Percentiles rank a stretch among this genome's conserved stretches.
phyloP scores from a whole-genome alignment of 2,888 invertebrate genomes.

The Teleiodes luculella region DNA sequence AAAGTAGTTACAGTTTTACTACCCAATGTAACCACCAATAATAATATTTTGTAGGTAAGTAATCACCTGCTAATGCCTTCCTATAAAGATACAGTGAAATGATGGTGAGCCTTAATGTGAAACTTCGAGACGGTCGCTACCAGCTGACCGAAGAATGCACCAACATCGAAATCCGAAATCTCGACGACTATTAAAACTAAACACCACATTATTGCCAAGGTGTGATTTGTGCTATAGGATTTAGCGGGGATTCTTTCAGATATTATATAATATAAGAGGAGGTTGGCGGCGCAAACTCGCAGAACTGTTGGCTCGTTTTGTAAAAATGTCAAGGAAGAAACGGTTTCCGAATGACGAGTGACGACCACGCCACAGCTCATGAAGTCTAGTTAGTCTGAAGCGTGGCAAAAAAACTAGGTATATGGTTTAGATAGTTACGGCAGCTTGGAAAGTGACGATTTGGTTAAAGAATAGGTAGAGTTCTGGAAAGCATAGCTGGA shows the following conservation, averaged over 20 bases:
- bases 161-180: constrained; percentile 56
- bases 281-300: no score
- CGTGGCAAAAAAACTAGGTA: no score
- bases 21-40: neutral
- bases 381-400: no score
- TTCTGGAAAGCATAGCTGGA: no score
- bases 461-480: no score
- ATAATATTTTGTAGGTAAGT: constrained; percentile 2
- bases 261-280: no score
- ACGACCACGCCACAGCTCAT: no score
- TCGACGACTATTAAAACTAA: constrained; percentile 62
- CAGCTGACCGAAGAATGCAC: constrained; percentile 28
- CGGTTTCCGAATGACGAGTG: no score
- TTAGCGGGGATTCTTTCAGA: neutral
- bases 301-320: no score
- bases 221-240: constrained; percentile 28
- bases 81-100: neutral
- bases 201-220: constrained; percentile 48
- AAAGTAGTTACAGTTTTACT: neutral
- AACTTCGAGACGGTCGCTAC: constrained; percentile 6
- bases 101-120: constrained; percentile 3
- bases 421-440: no score
- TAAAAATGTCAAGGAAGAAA: no score
- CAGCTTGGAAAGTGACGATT: no score
- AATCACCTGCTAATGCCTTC: constrained; percentile 2